Base-by-base conservation (phyloP, 2,797 vertebrate genomes). In the Rhinichthys osculus region DNA sequence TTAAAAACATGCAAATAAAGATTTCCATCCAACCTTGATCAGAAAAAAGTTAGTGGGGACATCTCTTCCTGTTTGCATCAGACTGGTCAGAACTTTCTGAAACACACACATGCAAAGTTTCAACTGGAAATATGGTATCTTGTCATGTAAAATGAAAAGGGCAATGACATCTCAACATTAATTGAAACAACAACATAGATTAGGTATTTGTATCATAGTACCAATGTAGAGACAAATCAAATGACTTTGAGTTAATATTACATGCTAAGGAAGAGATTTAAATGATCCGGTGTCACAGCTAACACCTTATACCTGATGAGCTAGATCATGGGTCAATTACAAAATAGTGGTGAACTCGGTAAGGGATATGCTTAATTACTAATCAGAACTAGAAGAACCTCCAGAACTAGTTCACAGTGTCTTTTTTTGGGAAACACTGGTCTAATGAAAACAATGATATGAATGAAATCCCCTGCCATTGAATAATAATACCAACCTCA, bases 51-150 rank as follows among this genome's bases (percentile, higher is more conserved):
- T 90, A 19, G 78, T 89, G 47, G 73, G 91, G 57, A 90, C 81
- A 27, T 91, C 93, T 88, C 94, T 91, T 33, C 92, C 86, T 6
- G 91, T 94, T 89, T 94, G 93, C 92, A 94, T 94, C 90, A 96
- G 82, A 77, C 91, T 93, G 84, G 92, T 95, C 59, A 96, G 89
- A 13, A 95, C 91, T 35, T 78, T 94, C 96, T 96, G 70, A 81
- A 71, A 79, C 33, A 71, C 66, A 90, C 64, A 88, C 33, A 87
- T 30, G 86, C 74, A 85, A 27, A 88, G 42, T 42, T 44, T 71
- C 27, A 85, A 10, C 78, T 35, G 78, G 50, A 88, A 57, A 85
- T 59, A 67, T 7, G n/a, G 33, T 74, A 17, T 71, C 4, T 40
- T 64, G 13, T 78, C 13, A 27, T 27, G n/a, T 59, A 78, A 78